Base-by-base conservation (phyloP, 2,113 vertebrate genomes). In the Oenanthe oenanthe region DNA sequence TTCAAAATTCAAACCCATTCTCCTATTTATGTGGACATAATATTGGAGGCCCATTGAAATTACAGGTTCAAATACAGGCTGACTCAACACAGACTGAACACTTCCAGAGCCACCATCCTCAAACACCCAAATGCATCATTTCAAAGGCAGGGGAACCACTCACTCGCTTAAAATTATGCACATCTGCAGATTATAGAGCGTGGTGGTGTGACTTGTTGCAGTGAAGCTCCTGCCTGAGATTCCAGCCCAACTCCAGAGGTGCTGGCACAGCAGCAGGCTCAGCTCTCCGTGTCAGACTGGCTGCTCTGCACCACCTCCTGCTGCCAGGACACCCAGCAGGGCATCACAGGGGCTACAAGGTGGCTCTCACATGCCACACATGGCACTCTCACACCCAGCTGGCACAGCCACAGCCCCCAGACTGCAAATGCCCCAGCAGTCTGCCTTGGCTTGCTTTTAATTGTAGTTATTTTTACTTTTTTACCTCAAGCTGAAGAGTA, bases 361-460 rank as follows among this genome's bases (percentile, higher is more conserved):
- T 28, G 57, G 9, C 26, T 17, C 3, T 25, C 5, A 1, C 32
- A n/a, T 22, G 42, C 11, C 32, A 16, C 9, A 18, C 26, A 12
- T 0, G 1, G 9, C 54, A 51, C 34, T 8, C 26, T 68, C 0
- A 0, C 32, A 32, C 32, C 4, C 0, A 5, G 7, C 36, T 42
- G 29, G 9, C 26, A 42, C 12, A 31, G 26, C 31, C 22, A 45
- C 47, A 22, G 74, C 9, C 25, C 17, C 26, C 26, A 12, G 12
- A 53, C 8, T 40, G 21, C 43, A 68, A 72, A 53, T 13, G 12
- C 22, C 54, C 28, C 12, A 38, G 0, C 0, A 8, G 4, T 26
- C 60, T 25, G 32, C 25, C 63, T 56, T n/a, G 25, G 14, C 38
- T 32, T 54, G 42, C 75, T 76, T 43, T 57, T 61, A 32, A 61